phyloP scores from a whole-genome alignment of 2,888 invertebrate species.

The Conops quadrifasciatus region DNA sequence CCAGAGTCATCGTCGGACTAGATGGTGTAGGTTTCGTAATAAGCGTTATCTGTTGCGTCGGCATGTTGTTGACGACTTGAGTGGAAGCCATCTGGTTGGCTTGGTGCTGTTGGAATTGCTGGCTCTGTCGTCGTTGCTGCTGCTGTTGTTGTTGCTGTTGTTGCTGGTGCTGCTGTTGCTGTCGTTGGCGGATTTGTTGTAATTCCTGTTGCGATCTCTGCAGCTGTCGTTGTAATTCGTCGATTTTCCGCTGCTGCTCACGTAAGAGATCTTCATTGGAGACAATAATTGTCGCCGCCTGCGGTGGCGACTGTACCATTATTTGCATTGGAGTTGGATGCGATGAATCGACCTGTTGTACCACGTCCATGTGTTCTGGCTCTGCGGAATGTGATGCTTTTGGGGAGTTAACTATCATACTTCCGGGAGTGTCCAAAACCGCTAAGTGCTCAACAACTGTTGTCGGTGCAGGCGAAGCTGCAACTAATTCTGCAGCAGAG shows the following conservation, averaged over 20 bases:
- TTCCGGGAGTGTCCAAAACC: constrained; percentile 47
- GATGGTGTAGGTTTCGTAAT: constrained; percentile 55
- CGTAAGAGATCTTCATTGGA: constrained; percentile 78
- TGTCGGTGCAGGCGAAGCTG: constrained; percentile 33
- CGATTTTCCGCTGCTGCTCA: constrained; percentile 87
- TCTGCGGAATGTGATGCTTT: constrained; percentile 47
- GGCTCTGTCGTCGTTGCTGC: constrained; percentile 14
- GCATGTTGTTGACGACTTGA: constrained; percentile 55
- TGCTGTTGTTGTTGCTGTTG: constrained; percentile 53
- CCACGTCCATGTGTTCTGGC: constrained; percentile 64
- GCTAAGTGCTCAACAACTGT: constrained; percentile 17
- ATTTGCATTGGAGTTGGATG: constrained; percentile 57
- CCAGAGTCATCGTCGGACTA: constrained; percentile 53
- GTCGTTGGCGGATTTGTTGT: constrained; percentile 73
- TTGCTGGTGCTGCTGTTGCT: constrained; percentile 62
- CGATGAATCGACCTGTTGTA: constrained; percentile 62
- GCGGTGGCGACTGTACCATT: constrained; percentile 58
- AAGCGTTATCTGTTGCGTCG: constrained; percentile 60
- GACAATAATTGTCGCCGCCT: constrained; percentile 63
- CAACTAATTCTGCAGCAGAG: constrained; percentile 47
- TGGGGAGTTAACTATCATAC: constrained; percentile 58
- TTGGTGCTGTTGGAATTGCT: constrained; percentile 46
- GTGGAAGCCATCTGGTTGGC: constrained; percentile 52
- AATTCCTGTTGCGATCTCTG: constrained; percentile 81
- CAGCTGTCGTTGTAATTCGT: constrained; percentile 84